Conservation (phyloP, 2,888 invertebrate species). For the Willowsia nigromaculata region DNA sequence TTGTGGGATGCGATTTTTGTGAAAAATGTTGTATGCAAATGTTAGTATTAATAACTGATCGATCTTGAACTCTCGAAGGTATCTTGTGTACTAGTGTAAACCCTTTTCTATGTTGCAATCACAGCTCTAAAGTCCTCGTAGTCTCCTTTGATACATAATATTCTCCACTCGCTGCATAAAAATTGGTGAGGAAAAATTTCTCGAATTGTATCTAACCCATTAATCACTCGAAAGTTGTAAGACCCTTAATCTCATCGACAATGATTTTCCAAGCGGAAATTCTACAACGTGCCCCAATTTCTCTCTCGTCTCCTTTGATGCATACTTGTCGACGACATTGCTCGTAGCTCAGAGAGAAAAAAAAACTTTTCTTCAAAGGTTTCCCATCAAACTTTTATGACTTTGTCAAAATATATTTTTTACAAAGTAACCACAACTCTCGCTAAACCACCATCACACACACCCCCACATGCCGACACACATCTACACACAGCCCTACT, state of each 20-base stretch:
- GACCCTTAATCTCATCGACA: conserved; percentile 65
- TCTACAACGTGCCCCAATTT: conserved; percentile 68
- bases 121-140: not conserved
- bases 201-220: conserved; percentile 66
- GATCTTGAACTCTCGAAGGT: conserved; percentile 13
- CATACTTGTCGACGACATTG: conserved; percentile 29
- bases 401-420: conserved; percentile 70
- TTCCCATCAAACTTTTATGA: conserved; percentile 72
- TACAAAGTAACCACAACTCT: conserved; percentile 36
- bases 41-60: conserved; percentile 18
- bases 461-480: not conserved
- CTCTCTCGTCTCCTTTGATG: conserved; percentile 57
- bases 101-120: conserved; percentile 4
- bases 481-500: not conserved
- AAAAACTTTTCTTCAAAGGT: conserved; percentile 66
- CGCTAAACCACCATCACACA: not conserved
- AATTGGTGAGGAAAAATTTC: conserved; percentile 50
- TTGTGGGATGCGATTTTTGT: too few species aligned
- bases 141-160: conserved; percentile 19
- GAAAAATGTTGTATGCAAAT: not conserved
- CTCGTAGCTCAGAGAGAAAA: not conserved
- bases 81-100: not conserved
- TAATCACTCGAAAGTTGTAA: conserved; percentile 70
- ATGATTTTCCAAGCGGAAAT: conserved; percentile 66
- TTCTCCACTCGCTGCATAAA: too few species aligned